These are phyloP conservation scores for Margarornis squamiger DNA, from an alignment of 2,797 vertebrate genomes.

Conservation along the genomic window DNA sequence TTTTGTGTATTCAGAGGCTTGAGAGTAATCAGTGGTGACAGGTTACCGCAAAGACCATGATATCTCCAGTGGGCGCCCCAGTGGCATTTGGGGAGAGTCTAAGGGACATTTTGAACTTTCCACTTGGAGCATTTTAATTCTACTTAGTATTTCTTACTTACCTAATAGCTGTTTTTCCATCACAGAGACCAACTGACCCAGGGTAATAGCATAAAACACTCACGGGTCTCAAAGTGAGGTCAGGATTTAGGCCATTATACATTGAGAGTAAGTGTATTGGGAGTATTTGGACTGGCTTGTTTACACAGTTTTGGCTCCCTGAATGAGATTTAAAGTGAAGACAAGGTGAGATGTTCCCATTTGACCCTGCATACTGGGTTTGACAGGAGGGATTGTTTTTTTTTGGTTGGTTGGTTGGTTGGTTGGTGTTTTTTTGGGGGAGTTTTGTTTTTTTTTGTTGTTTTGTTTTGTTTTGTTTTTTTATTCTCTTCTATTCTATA, in stretches of 20 bases:
- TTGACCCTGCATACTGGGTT: background rate
- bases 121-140: background rate
- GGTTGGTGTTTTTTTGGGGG: too few species aligned
- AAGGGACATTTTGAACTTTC: background rate
- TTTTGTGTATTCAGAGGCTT: background rate
- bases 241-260: background rate
- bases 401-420: background rate
- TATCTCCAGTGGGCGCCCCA: background rate
- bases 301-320: background rate
- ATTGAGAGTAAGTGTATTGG: background rate
- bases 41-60: fast-evolving
- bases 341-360: background rate
- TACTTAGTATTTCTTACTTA: background rate
- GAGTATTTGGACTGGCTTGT: background rate
- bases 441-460: too few species aligned
- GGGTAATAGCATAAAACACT: background rate
- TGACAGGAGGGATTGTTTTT: background rate
- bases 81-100: background rate
- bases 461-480: background rate
- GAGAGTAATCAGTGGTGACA: background rate
- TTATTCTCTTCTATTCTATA: background rate
- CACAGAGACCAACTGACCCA: background rate
- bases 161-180: background rate
- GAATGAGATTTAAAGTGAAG: background rate
- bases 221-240: background rate